Percentiles rank a stretch among this genome's conserved stretches.
These are phyloP conservation scores for Xiphorhynchus erythropygius DNA, from an alignment of 2,797 vertebrate genomes.

Conservation along the genomic window DNA sequence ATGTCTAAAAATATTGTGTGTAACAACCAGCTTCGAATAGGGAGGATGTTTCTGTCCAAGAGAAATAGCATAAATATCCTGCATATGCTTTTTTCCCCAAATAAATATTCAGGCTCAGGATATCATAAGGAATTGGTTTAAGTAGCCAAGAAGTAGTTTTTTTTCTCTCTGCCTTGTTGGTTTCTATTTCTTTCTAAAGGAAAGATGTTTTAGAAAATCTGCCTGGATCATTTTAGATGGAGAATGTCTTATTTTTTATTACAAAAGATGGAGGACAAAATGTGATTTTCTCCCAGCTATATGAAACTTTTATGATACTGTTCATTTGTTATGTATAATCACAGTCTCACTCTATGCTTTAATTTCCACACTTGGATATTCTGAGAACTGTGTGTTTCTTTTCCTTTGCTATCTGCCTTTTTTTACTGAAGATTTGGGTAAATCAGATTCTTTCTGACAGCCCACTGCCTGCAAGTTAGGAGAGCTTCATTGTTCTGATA, in stretches of 20 bases:
- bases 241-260: background rate
- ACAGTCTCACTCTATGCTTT: background rate
- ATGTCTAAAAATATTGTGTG: conserved; percentile 70
- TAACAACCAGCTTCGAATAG: conserved; percentile 48
- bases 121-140: background rate
- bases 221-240: background rate
- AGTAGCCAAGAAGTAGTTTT: background rate
- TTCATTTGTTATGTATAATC: background rate
- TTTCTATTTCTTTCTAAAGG: background rate
- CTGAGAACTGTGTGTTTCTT: background rate
- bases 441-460: background rate
- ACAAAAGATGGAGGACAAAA: background rate
- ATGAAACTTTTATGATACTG: background rate
- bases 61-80: conserved; percentile 59
- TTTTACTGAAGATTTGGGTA: background rate
- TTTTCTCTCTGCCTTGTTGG: background rate
- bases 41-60: conserved; percentile 55
- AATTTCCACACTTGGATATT: background rate
- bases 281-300: background rate
- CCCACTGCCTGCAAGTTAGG: background rate
- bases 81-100: background rate
- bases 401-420: background rate
- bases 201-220: background rate
- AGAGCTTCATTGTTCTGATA: background rate
- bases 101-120: conserved; percentile 14